phyloP scores from a whole-genome alignment of 1,140 invertebrate species.

The Saccostrea echinata region DNA sequence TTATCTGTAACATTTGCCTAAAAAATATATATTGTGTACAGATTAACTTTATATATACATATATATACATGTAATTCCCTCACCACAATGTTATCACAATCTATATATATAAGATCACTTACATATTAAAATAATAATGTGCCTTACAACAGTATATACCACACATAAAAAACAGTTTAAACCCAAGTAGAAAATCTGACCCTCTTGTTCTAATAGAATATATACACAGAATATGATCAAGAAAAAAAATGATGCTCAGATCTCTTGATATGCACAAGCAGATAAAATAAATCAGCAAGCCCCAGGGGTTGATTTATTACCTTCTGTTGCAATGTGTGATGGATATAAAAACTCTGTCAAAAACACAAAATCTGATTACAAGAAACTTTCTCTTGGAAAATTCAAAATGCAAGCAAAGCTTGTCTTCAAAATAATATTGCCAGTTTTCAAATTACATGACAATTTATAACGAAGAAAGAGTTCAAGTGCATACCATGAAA shows the following conservation, averaged over 20 bases:
- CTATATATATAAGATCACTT: neutral
- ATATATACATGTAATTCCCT: neutral
- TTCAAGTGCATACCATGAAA: neutral
- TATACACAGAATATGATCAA: conserved; percentile 1
- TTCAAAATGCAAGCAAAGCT: neutral
- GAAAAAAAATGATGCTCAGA: neutral
- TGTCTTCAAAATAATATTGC: neutral
- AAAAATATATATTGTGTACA: neutral
- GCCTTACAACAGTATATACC: neutral
- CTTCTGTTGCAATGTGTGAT: conserved; percentile 11
- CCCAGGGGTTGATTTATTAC: neutral
- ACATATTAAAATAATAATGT: neutral
- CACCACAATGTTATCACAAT: neutral
- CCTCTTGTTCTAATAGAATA: neutral
- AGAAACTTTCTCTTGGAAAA: neutral
- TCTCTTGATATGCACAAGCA: conserved; percentile 28
- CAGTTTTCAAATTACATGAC: neutral
- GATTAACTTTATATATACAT: neutral
- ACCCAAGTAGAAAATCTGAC: neutral
- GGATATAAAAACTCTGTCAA: conserved; percentile 33
- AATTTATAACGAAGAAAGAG: neutral
- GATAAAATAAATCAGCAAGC: conserved; percentile 2
- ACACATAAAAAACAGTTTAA: neutral
- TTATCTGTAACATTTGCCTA: too few species aligned
- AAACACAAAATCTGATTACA: conserved; percentile 31